Evolutionary conservation across 2,888 invertebrate species (phyloP).

Genomic region (Vesta saturnalis): DNA sequence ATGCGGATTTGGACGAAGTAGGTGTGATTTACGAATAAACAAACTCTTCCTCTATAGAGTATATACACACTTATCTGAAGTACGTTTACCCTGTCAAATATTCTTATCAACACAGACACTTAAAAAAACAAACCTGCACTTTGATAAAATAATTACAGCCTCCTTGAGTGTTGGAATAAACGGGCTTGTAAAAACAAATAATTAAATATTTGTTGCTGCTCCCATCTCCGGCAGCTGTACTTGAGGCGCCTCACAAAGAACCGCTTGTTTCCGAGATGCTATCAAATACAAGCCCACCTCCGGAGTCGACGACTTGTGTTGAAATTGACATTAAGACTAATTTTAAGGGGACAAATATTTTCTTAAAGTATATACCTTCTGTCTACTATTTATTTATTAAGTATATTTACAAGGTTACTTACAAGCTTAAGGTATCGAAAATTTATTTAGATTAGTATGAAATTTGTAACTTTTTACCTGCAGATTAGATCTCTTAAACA

Average conservation of each 20-base stretch:
- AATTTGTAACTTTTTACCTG: no score
- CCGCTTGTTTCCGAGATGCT: conserved; percentile 47
- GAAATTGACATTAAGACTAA: conserved; percentile 36
- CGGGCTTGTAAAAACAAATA: conserved; percentile 43
- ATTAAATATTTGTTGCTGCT: conserved; percentile 46
- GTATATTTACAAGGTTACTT: no score
- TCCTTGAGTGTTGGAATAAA: conserved; percentile 30
- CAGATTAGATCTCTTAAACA: no score
- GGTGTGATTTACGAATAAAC: conserved; percentile 16
- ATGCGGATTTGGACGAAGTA: not conserved
- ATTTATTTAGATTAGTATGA: no score
- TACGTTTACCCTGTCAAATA: conserved; percentile 21
- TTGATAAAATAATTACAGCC: conserved; percentile 41
- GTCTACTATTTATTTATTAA: not conserved
- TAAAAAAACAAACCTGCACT: conserved; percentile 25
- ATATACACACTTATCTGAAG: conserved; percentile 15
- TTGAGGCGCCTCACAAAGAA: conserved; percentile 42
- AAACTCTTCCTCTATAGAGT: not conserved
- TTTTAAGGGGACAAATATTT: conserved; percentile 17
- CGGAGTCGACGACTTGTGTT: conserved; percentile 43
- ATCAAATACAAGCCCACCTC: conserved; percentile 42
- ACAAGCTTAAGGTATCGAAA: no score
- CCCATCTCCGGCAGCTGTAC: conserved; percentile 44
- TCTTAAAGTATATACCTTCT: conserved; percentile 4
- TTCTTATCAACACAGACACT: conserved; percentile 18